Percentiles rank a stretch among this genome's conserved stretches.
These are phyloP conservation scores for Semotilus atromaculatus DNA, from an alignment of 2,797 vertebrate genomes.

Conservation along the genomic window DNA sequence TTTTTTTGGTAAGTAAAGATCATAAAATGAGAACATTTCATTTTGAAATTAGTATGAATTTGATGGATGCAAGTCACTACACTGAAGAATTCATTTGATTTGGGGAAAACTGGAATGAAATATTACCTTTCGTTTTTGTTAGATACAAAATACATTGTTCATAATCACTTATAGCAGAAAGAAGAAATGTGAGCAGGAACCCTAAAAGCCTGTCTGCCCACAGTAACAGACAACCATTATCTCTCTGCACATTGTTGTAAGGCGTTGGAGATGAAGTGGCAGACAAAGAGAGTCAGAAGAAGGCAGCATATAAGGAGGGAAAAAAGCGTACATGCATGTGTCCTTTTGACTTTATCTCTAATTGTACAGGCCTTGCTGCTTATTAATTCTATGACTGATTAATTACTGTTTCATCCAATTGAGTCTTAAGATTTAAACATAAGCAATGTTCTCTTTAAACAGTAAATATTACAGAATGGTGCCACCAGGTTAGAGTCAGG, in stretches of 20 bases:
- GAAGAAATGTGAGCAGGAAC: slow-evolving; percentile 8
- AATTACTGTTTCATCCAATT: not conserved
- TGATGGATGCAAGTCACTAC: not conserved
- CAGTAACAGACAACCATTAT: slow-evolving; percentile 58
- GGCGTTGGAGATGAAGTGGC: slow-evolving; percentile 43
- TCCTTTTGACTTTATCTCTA: not conserved
- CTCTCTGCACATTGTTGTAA: slow-evolving; percentile 51
- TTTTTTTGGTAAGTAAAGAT: not conserved
- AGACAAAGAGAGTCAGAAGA: slow-evolving; percentile 38
- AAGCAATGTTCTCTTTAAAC: not conserved
- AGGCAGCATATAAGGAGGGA: slow-evolving; percentile 46
- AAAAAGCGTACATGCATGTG: not conserved
- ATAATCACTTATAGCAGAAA: not conserved
- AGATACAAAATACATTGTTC: not conserved
- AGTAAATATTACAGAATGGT: not conserved
- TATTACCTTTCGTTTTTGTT: not conserved
- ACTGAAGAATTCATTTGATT: not conserved
- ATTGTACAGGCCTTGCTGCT: not conserved
- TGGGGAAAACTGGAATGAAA: not conserved
- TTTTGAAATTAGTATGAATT: not conserved
- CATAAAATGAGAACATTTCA: not conserved
- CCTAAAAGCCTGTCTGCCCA: not conserved
- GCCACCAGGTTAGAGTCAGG: not conserved
- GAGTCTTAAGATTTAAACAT: slow-evolving; percentile 9
- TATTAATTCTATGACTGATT: not conserved